These are phyloP conservation scores for Stratiomys singularior DNA, from an alignment of 2,888 invertebrate genomes.

Conservation along the genomic window DNA sequence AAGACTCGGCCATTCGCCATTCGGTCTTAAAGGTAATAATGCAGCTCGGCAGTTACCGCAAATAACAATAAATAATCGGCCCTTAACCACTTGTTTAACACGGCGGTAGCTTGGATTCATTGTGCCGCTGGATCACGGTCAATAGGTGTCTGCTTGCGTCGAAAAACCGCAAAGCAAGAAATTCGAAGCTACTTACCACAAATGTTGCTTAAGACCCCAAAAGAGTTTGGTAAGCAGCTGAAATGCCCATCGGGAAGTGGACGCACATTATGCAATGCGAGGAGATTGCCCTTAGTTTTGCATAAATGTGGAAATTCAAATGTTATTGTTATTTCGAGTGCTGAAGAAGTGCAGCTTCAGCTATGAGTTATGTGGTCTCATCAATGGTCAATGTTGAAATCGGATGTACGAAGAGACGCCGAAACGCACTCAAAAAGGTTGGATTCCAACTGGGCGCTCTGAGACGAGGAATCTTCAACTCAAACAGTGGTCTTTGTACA, in stretches of 20 bases:
- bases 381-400: no score
- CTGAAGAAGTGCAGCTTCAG: no score
- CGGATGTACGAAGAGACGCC: no score
- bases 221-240: not conserved
- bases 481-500: not conserved
- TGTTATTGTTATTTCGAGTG: no score
- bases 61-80: slow-evolving; percentile 42
- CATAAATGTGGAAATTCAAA: no score
- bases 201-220: not conserved
- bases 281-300: no score
- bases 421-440: not conserved
- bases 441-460: not conserved
- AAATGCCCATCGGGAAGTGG: not conserved
- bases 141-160: slow-evolving; percentile 12
- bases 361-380: no score
- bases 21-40: not conserved
- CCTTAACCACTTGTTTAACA: slow-evolving; percentile 40
- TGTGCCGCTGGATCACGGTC: slow-evolving; percentile 18
- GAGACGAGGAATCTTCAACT: not conserved
- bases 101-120: not conserved
- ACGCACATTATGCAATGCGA: no score
- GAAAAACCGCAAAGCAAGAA: not conserved
- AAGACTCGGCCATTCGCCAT: slow-evolving; percentile 9
- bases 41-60: slow-evolving; percentile 33
- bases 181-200: slow-evolving; percentile 19